These are phyloP conservation scores for Nemopilema nomurai DNA, from an alignment of 30 jellyfish, hydroid and myxozoan genomes.

Conservation along the genomic window DNA sequence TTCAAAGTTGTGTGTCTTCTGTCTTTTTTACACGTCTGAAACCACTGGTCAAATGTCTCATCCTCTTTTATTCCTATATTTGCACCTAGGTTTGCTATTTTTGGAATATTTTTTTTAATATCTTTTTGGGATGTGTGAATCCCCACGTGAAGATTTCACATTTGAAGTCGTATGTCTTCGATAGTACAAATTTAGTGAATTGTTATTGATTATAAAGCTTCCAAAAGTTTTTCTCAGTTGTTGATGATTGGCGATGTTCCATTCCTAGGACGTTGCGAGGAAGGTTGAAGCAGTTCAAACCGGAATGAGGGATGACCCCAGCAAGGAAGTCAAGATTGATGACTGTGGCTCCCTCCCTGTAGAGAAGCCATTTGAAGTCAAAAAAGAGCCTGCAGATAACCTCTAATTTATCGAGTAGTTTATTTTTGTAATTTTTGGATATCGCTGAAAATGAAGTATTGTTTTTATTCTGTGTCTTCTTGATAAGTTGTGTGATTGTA, in stretches of 20 bases:
- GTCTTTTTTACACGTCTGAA: no score
- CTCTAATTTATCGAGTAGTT: neutral
- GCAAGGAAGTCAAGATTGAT: conserved; percentile 27
- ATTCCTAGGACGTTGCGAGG: conserved; percentile 50
- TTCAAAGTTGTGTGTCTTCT: no score
- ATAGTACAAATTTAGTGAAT: no score
- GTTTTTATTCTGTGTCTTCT: neutral
- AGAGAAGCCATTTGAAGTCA: conserved; percentile 69
- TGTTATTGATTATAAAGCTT: no score
- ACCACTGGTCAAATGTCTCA: no score
- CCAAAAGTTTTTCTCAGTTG: neutral
- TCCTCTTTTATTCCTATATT: no score
- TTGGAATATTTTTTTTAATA: no score
- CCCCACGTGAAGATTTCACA: no score
- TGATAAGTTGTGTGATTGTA: neutral
- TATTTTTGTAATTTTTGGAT: no score
- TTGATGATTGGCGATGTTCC: neutral
- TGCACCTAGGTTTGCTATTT: no score
- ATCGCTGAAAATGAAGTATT: neutral
- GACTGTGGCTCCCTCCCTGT: conserved; percentile 77
- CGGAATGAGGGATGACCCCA: conserved; percentile 61
- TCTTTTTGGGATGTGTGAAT: no score
- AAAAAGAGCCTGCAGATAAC: conserved; percentile 26
- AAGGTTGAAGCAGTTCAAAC: conserved; percentile 60
- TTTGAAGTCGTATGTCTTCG: no score